Base-by-base conservation (phyloP, 2,888 invertebrate species). In the Dorcus hopei region DNA sequence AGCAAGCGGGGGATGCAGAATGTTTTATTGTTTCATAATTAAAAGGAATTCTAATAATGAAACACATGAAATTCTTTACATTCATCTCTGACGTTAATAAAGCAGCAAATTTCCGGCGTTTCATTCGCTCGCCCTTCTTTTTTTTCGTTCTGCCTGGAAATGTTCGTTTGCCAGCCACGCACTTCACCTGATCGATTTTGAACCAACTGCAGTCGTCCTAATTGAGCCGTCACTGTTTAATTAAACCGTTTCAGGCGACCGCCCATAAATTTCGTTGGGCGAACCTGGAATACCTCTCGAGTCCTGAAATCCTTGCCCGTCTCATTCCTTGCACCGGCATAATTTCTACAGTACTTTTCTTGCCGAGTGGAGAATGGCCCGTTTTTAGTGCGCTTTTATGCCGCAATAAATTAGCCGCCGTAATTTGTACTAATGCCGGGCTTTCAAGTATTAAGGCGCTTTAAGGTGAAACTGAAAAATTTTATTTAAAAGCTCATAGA, bases 171-270 rank as follows among this genome's bases (percentile, higher is more conserved):
- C 26, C 26, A 33, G 26, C 26, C 26, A 33, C 26, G 26, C 26
- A 33, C 45, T 45, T 45, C 45, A 16, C 45, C 23, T 45, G 45
- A 45, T 45, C 45, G 26, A 33, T 33, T 33, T 33, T 7, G 26
- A 33, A 33, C 26, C 26, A 33, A 33, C 26, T 33, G 26, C 26
- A 33, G 26, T 59, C 55, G 60, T 65, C 64, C 61, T 68, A 71
- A 72, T 72, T 65, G 70, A 71, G 66, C 68, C 66, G 70, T 70
- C 71, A 67, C 65, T 67, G 70, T 72, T 72, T 72, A 72, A 72
- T 72, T 72, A 70, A 72, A 70, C 65, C 68, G 68, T 68, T 65
- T 64, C 66, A 62, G 67, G 67, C 62, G 59, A 64, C 65, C 61
- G 61, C 64, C 61, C 62, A 70, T 72, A 71, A 72, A 72, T 72